These are phyloP conservation scores for Lissocephala sabroskyi DNA, from an alignment of 2,888 invertebrate genomes.

Conservation along the genomic window DNA sequence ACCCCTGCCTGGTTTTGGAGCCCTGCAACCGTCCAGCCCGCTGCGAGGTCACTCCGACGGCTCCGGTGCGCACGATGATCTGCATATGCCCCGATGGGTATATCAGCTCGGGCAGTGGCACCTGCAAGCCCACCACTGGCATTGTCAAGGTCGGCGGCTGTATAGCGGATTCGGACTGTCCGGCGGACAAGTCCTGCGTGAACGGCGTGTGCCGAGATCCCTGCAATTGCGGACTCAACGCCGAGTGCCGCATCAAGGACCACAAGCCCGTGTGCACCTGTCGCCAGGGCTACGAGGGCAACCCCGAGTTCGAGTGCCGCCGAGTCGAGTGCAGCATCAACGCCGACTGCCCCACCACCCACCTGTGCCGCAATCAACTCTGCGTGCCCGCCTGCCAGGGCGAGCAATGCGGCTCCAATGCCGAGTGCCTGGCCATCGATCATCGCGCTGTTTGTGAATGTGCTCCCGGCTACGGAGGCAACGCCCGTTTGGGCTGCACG, in stretches of 20 bases:
- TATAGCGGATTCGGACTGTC: conserved; percentile 84
- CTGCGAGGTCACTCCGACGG: conserved; percentile 85
- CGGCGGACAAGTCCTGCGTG: conserved; percentile 84
- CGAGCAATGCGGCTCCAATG: conserved; percentile 83
- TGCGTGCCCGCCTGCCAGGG: conserved; percentile 87
- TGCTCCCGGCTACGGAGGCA: conserved; percentile 85
- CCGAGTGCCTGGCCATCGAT: conserved; percentile 85
- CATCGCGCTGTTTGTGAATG: conserved; percentile 90
- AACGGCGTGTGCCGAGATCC: conserved; percentile 87
- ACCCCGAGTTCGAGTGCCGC: conserved; percentile 86
- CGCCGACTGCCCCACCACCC: conserved; percentile 85
- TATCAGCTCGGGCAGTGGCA: conserved; percentile 86
- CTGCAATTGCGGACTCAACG: conserved; percentile 88
- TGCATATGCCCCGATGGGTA: conserved; percentile 93
- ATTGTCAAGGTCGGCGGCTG: conserved; percentile 79
- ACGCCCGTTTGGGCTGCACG: conserved; percentile 84
- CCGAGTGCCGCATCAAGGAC: conserved; percentile 86
- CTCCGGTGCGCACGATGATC: conserved; percentile 90
- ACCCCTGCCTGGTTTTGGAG: conserved; percentile 84
- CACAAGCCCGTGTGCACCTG: conserved; percentile 93
- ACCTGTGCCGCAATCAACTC: conserved; percentile 86
- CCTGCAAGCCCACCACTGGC: conserved; percentile 82
- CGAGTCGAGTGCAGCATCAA: conserved; percentile 83
- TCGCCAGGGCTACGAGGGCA: conserved; percentile 86
- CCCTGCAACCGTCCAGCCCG: conserved; percentile 87